Percentiles rank a stretch among this genome's conserved stretches.
Evolutionary conservation across 2,797 vertebrate genomes (phyloP).

Genomic region (Sebastes baramenuke): DNA sequence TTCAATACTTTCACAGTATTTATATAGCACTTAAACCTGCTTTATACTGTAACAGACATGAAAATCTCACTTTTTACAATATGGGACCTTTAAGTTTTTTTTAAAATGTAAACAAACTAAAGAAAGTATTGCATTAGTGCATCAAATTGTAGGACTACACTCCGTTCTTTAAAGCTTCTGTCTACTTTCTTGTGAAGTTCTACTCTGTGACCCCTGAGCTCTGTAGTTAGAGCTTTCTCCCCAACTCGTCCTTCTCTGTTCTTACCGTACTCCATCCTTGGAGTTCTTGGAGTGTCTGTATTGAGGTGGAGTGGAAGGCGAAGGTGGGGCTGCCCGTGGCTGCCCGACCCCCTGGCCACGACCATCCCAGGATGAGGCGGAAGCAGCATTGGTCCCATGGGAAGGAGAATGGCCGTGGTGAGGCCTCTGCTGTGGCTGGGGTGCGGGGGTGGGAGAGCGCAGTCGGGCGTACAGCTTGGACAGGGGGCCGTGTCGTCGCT

Average conservation of each 20-base stretch:
- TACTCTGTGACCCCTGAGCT: background rate
- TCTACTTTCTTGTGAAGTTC: background rate
- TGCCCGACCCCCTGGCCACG: slow-evolving; percentile 68
- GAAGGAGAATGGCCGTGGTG: slow-evolving; percentile 84
- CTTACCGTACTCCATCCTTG: slow-evolving; percentile 91
- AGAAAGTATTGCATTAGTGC: background rate
- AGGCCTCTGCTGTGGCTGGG: slow-evolving; percentile 83
- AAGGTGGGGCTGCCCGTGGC: slow-evolving; percentile 79
- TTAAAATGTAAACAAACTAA: background rate
- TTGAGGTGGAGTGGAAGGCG: slow-evolving; percentile 84
- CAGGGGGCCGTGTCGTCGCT: slow-evolving; percentile 90
- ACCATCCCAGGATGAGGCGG: slow-evolving; percentile 75
- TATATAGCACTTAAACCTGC: no score
- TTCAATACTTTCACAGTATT: no score
- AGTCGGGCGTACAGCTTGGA: slow-evolving; percentile 87
- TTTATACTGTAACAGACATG: background rate
- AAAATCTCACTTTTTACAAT: no score
- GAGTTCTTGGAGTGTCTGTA: slow-evolving; percentile 86
- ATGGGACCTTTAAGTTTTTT: background rate
- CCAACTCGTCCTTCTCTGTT: background rate
- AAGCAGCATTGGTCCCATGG: slow-evolving; percentile 71
- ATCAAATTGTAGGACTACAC: background rate
- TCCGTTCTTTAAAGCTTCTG: background rate
- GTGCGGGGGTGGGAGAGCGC: slow-evolving; percentile 78
- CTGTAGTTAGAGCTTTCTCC: background rate